Conservation (phyloP, 1,140 invertebrate species). For the Caligus rogercresseyi region DNA sequence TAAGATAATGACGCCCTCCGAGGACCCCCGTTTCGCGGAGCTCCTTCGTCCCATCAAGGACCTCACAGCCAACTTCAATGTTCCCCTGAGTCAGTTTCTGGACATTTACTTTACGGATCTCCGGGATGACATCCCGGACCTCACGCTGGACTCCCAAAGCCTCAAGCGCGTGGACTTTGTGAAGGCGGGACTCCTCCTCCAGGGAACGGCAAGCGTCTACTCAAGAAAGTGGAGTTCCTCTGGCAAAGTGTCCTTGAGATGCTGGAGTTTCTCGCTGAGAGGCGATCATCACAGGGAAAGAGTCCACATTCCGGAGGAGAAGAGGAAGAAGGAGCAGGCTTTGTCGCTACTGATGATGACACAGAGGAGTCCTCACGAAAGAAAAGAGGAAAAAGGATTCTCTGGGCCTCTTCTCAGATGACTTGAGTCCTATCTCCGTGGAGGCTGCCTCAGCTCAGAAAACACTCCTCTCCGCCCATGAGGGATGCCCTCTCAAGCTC, state of each 20-base stretch:
- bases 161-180: conserved; percentile 32
- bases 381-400: too few species aligned
- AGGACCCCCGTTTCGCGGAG: conserved; percentile 3
- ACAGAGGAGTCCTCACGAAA: not conserved
- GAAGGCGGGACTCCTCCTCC: conserved; percentile 32
- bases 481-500: not conserved
- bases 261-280: conserved; percentile 26
- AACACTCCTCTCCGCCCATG: too few species aligned
- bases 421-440: not conserved
- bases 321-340: not conserved
- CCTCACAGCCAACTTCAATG: conserved; percentile 1
- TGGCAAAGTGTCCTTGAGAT: conserved; percentile 30
- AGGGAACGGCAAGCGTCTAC: conserved; percentile 32
- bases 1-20: not conserved
- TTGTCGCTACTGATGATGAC: not conserved
- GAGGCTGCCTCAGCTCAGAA: not conserved
- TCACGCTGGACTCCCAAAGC: conserved; percentile 20
- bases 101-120: conserved; percentile 23
- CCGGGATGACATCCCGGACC: not conserved
- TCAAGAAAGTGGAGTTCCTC: conserved; percentile 32
- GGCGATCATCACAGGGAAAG: conserved; percentile 2
- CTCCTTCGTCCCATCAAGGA: conserved; percentile 14
- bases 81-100: conserved; percentile 8
- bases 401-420: too few species aligned
- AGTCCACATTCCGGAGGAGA: too few species aligned